Base-by-base conservation (phyloP, 2,113 vertebrate genomes). In the Gymnogyps californianus region DNA sequence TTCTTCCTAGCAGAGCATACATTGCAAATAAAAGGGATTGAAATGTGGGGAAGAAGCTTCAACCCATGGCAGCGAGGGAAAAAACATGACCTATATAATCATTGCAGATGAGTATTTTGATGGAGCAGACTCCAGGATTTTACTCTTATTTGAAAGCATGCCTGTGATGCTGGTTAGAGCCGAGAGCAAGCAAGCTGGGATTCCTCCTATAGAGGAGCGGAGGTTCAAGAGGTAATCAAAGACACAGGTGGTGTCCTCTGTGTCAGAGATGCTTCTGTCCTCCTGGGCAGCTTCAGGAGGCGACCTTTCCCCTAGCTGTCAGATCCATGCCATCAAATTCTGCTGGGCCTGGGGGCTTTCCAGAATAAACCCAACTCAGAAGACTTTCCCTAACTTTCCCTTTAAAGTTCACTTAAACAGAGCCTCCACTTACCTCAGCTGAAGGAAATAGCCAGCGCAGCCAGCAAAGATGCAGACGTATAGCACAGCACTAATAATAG, bases 241-340 rank as follows among this genome's bases (percentile, higher is more conserved):
- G 66, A 21, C 82, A 46, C 85, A 96, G 93, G 94, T 95, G 96
- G 83, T 79, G 78, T 81, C 80, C 54, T 78, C 70, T 58, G 49
- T 80, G 91, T 51, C 55, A 80, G 96, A 76, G 90, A 78, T 36
- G 46, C 58, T 95, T 66, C 62, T 19, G 7, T 64, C 74, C 91
- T 95, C 93, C 72, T 75, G 90, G 93, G 83, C 91, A 96, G 66
- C 86, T 77, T 47, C 13, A 14, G 46, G 66, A 94, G 59, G 26
- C 86, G 96, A 90, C 90, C 85, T 93, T 95, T 93, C 74, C 61
- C 51, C 49, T 86, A 34, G 47, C 93, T 97, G 96, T 97, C 97
- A 96, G 4, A 80, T 66, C 95, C 42, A 26, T 51, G 71, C 64
- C 80, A 65, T 98, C 96, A 96, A 83, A 67, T 31, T 36, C 77